Conservation (phyloP, 1,140 invertebrate genomes). For the Listronotus oregonensis region DNA sequence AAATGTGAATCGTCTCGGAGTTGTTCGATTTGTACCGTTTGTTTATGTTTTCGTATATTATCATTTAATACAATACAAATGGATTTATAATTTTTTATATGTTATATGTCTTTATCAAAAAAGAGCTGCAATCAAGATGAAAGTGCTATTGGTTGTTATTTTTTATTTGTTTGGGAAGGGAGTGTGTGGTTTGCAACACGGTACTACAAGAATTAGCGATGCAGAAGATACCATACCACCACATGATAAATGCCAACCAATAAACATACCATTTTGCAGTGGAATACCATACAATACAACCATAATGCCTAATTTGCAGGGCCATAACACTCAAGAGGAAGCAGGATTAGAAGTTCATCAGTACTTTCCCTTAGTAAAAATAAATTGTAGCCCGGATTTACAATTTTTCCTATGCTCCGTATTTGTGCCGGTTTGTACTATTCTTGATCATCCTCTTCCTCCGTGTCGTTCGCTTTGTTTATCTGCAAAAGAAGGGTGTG, state of each 20-base stretch:
- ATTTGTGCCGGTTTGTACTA: constrained; percentile 95
- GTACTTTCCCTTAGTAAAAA: constrained; percentile 94
- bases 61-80: too few species aligned
- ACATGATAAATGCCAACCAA: constrained; percentile 88
- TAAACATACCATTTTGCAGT: constrained; percentile 90
- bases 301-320: constrained; percentile 93
- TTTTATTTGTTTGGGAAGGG: not conserved
- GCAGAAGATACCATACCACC: constrained; percentile 57
- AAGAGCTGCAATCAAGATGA: not conserved
- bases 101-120: too few species aligned
- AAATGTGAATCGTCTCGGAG: too few species aligned
- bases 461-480: constrained; percentile 91
- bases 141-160: not conserved
- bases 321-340: constrained; percentile 93
- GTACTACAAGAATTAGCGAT: constrained; percentile 30
- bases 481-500: constrained; percentile 86
- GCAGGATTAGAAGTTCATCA: constrained; percentile 92
- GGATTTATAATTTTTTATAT: too few species aligned
- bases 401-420: constrained; percentile 96
- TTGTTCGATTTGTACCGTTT: too few species aligned
- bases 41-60: too few species aligned
- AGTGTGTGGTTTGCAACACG: constrained; percentile 16
- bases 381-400: constrained; percentile 91
- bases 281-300: constrained; percentile 94
- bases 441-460: constrained; percentile 86